Evolutionary conservation across 2,797 vertebrate species (phyloP), one percentile per base, ranked within the genome.

Genomic region (Dipus sagitta): DNA sequence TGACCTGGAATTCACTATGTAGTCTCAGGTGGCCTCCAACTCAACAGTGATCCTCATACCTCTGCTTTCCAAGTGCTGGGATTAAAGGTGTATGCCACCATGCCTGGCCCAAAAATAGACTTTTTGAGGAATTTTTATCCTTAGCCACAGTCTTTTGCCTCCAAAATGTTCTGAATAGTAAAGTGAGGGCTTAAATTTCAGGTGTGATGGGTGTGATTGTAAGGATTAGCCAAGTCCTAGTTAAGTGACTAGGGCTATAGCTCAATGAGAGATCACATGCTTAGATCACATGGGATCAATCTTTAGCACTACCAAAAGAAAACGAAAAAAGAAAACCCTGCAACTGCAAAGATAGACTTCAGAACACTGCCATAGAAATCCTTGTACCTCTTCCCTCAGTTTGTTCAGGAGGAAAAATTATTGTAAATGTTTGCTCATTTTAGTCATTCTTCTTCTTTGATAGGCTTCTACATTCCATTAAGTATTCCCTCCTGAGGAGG

Each of bases 381-480:
- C 34, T 76, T 77, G 12, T 23, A 58, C 47, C 1, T 94, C 62
- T 94, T 92, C 74, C 92, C 87, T 93, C 90, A 74, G 47, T 71
- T 92, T 96, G 42, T 70, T 90, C 58, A 90, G 67, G 78, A 76
- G 88, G 23, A 94, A 91, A 47, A 80, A 67, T 13, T 90, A 83
- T 64, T 28, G 26, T 81, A 93, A 78, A 82, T 89, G 75, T 91
- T 76, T 88, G 77, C n/a, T 72, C 52, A 91, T 81, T 94, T 26
- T 9, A 9, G 6, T 47, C 42, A 47, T 91, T 62, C 58, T 18
- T 81, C 64, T 76, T 85, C 94, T 86, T 60, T 9, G 72, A 75
- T 89, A 79, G 68, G 60, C 90, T 93, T 82, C 84, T 94, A 8
- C 67, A 86, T 95, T 81, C 62, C 90, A 62, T 94, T 88, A 94